Evolutionary conservation across 2,113 vertebrate species (phyloP).

Genomic region (Bos taurus): ARS-UCD2.0 NC_037331.1:57450001-57450500

Average conservation of each 20-base stretch:
- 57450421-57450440: background rate
- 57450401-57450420: background rate
- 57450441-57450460: background rate
- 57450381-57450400: background rate
- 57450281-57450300: rapidly evolving
- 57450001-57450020: background rate
- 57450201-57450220: background rate
- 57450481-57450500: background rate
- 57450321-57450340: background rate
- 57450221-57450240: background rate
- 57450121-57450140: background rate
- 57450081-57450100: background rate
- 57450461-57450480: background rate
- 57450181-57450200: background rate
- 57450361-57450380: background rate
- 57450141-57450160: background rate
- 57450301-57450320: background rate
- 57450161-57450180: background rate
- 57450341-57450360: background rate
- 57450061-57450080: background rate
- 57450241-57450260: background rate
- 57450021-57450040: background rate
- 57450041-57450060: background rate
- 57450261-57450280: background rate
- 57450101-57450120: background rate